A percentile compares a stretch with the other conserved stretches of the same genome.
phyloP scores from a whole-genome alignment of 2,888 invertebrate genomes.

The Drepanosiphum platanoidis region DNA sequence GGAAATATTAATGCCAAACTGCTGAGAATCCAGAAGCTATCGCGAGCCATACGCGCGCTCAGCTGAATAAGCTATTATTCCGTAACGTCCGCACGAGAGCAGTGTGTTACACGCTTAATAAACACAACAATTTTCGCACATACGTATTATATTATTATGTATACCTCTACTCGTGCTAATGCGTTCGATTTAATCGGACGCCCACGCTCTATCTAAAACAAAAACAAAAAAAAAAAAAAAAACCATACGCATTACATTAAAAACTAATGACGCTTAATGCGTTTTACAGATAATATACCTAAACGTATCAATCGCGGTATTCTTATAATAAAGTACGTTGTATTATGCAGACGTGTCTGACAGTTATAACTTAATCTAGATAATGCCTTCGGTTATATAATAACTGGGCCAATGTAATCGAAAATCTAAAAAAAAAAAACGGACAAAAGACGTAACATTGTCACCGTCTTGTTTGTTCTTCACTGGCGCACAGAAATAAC shows the following conservation, averaged over 20 bases:
- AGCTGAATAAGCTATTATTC: constrained; percentile 13
- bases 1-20: background rate
- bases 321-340: no score
- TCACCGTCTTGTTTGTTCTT: background rate
- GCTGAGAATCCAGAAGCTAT: background rate
- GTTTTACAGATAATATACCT: no score
- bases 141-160: no score
- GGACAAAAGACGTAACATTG: background rate
- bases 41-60: background rate
- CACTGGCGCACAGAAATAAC: background rate
- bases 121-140: background rate
- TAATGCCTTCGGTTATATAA: background rate
- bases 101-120: background rate
- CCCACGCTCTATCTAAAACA: background rate
- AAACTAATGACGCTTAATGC: background rate
- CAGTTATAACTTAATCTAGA: background rate
- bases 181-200: background rate
- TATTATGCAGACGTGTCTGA: no score
- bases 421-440: background rate
- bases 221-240: no score
- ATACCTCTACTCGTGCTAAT: background rate
- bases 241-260: no score
- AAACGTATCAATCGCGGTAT: no score
- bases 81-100: background rate
- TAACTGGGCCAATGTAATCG: background rate